Percentiles rank a stretch among this genome's conserved stretches.
phyloP scores from a whole-genome alignment of 2,888 invertebrate species.

The Hanleya hanleyi region DNA sequence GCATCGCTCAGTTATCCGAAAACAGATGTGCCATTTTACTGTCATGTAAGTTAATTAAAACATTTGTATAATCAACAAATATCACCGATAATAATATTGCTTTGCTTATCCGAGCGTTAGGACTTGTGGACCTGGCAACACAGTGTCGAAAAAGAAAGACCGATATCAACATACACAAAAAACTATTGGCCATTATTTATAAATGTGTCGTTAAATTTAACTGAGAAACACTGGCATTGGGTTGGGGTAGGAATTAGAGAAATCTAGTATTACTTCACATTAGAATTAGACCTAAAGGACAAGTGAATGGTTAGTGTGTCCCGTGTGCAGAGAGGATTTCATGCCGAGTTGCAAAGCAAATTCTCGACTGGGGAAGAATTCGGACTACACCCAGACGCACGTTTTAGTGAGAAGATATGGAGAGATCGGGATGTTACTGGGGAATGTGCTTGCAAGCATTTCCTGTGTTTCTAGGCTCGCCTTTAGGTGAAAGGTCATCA shows the following conservation, averaged over 20 bases:
- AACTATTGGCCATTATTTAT: background rate
- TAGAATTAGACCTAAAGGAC: too few relatives aligned
- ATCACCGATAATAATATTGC: background rate
- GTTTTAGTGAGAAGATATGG: too few relatives aligned
- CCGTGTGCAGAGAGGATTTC: background rate
- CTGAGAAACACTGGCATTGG: too few relatives aligned
- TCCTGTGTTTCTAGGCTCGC: too few relatives aligned
- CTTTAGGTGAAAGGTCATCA: slow-evolving; percentile 1
- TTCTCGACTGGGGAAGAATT: background rate
- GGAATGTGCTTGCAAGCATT: background rate
- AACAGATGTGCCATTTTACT: too few relatives aligned
- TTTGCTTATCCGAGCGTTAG: too few relatives aligned
- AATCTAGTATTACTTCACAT: too few relatives aligned
- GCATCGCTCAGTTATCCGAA: too few relatives aligned
- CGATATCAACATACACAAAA: background rate
- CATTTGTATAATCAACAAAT: background rate
- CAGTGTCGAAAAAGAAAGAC: too few relatives aligned
- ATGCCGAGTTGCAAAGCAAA: background rate
- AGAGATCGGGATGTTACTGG: background rate
- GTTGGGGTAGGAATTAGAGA: too few relatives aligned
- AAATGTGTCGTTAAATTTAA: background rate
- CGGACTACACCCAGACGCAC: too few relatives aligned
- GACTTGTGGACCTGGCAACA: too few relatives aligned
- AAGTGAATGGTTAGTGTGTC: background rate
- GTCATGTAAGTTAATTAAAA: background rate